Evolutionary conservation across 2,797 vertebrate species (phyloP), one percentile per base, ranked within the genome.

Genomic region (Brachyalestes nurse): DNA sequence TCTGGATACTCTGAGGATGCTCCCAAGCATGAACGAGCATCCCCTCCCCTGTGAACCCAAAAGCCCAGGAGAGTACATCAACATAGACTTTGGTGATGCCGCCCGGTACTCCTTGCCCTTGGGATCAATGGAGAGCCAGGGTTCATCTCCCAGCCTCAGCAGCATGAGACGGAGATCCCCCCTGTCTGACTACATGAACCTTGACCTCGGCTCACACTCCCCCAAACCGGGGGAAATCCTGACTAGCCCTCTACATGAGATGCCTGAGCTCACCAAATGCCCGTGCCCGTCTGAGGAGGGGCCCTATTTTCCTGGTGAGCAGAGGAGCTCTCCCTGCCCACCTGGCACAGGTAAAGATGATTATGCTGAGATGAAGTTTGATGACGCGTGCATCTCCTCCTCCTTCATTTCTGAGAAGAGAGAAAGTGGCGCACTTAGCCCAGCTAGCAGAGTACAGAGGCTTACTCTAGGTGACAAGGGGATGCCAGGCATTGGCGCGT

Each of bases 1-100:
- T 40, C 83, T 99, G 84, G 96, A 97, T 77, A 93, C 94, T 38
- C 89, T 97, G 77, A 91, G 91, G 90, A 95, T 95, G 1, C 86
- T 97, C 77, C 96, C 97, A 7, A 95, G 95, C 87, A 97, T 96
- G 96, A 96, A 92, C 0, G 97, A 97, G 86, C 95, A 96, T 86
- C 95, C 96, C 0, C 90, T 95, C 80, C 96, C 96, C 0, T 87
- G 95, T 0, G 96, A 98, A 86, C 96, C 97, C 69, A 96, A 95
- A 87, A 98, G 97, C 88, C 96, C 97, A 0, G 97, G 97, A 13
- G 97, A 99, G 81, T 99, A 99, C 85, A 96, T 99, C 84, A 96
- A 98, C 89, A 97, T 99, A 40, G 97, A 97, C 87, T 99, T 97
- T 0, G 89, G 94, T 7, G 93, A 92, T 25, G 83, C 92, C 0